phyloP scores from a whole-genome alignment of 1,140 invertebrate species.

The Laupala kohalensis region DNA sequence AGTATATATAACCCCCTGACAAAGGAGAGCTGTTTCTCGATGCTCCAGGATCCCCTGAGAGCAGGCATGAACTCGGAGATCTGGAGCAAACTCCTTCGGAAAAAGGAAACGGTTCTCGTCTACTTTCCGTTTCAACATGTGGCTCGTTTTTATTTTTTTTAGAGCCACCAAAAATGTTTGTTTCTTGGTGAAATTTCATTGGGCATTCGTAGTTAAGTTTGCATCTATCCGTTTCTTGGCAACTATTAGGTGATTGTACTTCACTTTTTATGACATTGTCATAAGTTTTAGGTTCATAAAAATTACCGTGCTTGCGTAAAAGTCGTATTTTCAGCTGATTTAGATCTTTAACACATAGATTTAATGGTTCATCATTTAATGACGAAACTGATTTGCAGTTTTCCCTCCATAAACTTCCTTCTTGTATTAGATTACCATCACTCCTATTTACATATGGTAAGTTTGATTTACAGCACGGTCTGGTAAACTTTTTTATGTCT shows the following conservation, averaged over 20 bases:
- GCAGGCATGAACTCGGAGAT: constrained; percentile 22
- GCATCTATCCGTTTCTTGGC: neutral
- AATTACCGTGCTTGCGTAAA: constrained; percentile 42
- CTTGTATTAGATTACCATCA: neutral
- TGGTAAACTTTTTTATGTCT: neutral
- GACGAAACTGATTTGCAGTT: neutral
- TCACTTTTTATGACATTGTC: neutral
- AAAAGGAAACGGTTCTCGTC: neutral
- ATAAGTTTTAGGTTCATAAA: constrained; percentile 36
- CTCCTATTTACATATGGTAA: neutral
- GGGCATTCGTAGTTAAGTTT: neutral
- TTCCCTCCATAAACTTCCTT: neutral
- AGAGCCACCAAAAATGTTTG: no score
- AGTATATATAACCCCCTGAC: constrained; percentile 39
- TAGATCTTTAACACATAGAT: constrained; percentile 64
- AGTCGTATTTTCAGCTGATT: constrained; percentile 49
- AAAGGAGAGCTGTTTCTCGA: neutral
- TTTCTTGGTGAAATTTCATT: neutral
- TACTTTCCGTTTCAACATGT: neutral
- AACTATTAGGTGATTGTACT: neutral
- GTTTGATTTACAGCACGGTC: neutral
- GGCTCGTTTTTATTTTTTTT: no score
- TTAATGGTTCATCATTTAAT: constrained; percentile 52
- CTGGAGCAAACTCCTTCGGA: neutral
- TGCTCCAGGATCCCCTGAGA: neutral